phyloP scores from a whole-genome alignment of 2,113 vertebrate genomes.

The Mesoclemmys tuberculata region DNA sequence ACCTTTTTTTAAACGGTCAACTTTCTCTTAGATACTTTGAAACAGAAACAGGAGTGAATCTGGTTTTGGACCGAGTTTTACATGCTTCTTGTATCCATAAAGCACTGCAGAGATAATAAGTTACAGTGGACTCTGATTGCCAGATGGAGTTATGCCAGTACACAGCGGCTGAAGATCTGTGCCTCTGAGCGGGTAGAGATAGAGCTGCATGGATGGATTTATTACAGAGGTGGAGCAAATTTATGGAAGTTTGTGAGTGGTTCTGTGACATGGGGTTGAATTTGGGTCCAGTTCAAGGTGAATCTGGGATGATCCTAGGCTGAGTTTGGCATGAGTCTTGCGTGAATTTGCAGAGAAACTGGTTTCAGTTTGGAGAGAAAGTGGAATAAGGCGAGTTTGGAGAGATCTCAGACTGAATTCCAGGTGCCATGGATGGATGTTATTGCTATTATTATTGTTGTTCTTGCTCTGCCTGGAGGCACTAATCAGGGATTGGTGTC shows the following conservation, averaged over 20 bases:
- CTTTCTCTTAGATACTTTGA: not conserved
- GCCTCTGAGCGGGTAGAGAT: not conserved
- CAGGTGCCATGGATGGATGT: not conserved
- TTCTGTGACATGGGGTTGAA: not conserved
- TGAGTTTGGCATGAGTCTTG: not conserved
- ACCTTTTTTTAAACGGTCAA: not conserved
- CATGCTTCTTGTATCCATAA: not conserved
- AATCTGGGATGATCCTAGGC: not conserved
- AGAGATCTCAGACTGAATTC: fast-evolving
- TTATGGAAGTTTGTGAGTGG: not conserved
- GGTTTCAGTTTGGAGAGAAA: not conserved
- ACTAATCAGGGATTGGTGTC: not conserved
- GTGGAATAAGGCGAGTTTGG: not conserved
- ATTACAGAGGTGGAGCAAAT: not conserved
- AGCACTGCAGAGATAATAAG: not conserved
- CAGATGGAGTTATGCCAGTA: not conserved
- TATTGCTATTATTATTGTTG: not conserved
- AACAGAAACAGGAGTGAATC: not conserved
- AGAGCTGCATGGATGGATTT: not conserved
- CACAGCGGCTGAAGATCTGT: not conserved
- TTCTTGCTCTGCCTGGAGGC: not conserved
- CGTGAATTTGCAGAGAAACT: not conserved
- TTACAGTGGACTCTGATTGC: not conserved
- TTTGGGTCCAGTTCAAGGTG: not conserved
- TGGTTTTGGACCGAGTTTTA: not conserved